Percentiles rank a stretch among this genome's conserved stretches.
phyloP scores from a whole-genome alignment of 2,888 invertebrate genomes.

The Ecdyonurus torrentis region DNA sequence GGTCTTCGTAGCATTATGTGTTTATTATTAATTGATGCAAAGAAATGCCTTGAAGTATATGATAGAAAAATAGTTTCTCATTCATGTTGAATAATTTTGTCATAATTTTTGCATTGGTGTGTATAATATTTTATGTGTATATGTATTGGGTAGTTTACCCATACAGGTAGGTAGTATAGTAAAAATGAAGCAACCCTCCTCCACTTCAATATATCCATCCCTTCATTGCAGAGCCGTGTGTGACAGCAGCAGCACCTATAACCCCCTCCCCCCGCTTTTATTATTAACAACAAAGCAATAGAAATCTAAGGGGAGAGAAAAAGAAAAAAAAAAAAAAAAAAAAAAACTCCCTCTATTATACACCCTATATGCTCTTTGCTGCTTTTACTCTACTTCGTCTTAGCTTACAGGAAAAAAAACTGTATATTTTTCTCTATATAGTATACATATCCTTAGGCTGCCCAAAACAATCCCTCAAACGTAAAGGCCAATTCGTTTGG shows the following conservation, averaged over 20 bases:
- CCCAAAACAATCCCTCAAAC: neutral
- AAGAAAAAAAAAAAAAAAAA: no score
- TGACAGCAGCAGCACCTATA: neutral
- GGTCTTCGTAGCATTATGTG: no score
- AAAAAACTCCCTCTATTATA: neutral
- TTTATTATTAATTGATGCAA: no score
- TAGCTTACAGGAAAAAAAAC: neutral
- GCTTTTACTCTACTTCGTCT: neutral
- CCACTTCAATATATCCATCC: no score
- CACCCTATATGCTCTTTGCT: neutral
- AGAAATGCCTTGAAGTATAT: no score
- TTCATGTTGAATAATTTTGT: no score
- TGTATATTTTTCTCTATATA: neutral
- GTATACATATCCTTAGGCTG: neutral
- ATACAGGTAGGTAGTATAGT: neutral
- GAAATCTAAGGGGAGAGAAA: neutral
- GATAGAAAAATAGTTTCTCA: no score
- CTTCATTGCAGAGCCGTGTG: no score
- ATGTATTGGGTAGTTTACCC: neutral
- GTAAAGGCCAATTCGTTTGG: neutral
- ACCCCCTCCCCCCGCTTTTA: neutral
- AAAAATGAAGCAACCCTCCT: neutral
- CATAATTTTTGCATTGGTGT: no score
- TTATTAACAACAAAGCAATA: neutral
- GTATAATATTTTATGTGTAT: neutral